phyloP scores from a whole-genome alignment of 2,888 invertebrate genomes.

The Polia nebulosa region DNA sequence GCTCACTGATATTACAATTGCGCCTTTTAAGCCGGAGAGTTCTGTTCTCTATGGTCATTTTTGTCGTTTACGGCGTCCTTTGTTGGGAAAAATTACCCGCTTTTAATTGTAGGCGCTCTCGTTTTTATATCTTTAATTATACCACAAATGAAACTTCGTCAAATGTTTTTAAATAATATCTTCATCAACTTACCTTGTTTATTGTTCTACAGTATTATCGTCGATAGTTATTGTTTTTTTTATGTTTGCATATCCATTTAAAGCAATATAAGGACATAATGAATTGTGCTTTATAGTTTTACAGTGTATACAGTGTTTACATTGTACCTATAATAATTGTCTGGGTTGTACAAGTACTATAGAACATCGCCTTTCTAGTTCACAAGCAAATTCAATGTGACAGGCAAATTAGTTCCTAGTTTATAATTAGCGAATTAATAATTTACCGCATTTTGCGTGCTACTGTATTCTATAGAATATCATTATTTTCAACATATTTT shows the following conservation, averaged over 20 bases:
- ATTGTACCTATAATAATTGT: slow-evolving; percentile 8
- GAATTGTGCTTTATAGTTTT: slow-evolving; percentile 4
- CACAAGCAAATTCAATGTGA: slow-evolving; percentile 16
- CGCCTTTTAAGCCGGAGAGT: slow-evolving; percentile 26
- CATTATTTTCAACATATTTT: slow-evolving; percentile 16
- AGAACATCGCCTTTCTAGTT: slow-evolving; percentile 28
- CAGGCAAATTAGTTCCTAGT: slow-evolving; percentile 51
- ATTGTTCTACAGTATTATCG: slow-evolving; percentile 1
- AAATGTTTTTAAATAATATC: slow-evolving; percentile 7
- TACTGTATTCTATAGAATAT: slow-evolving; percentile 7
- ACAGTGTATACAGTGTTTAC: slow-evolving; percentile 1
- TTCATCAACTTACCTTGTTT: slow-evolving; percentile 27
- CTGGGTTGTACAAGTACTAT: background rate
- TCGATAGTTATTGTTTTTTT: slow-evolving; percentile 23
- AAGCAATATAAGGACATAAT: slow-evolving; percentile 15
- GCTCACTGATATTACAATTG: slow-evolving; percentile 41
- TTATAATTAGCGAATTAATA: slow-evolving; percentile 47
- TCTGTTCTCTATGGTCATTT: slow-evolving; percentile 35
- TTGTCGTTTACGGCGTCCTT: slow-evolving; percentile 10
- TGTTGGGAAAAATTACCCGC: slow-evolving; percentile 13
- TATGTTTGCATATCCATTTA: slow-evolving; percentile 3
- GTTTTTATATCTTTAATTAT: slow-evolving; percentile 23
- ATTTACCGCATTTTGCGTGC: slow-evolving; percentile 19
- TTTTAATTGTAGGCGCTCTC: slow-evolving; percentile 22
- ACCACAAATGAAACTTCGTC: slow-evolving; percentile 1